Base-by-base conservation (phyloP, 92 coral and sea anemone species). In the Anthopleura xanthogrammica region DNA sequence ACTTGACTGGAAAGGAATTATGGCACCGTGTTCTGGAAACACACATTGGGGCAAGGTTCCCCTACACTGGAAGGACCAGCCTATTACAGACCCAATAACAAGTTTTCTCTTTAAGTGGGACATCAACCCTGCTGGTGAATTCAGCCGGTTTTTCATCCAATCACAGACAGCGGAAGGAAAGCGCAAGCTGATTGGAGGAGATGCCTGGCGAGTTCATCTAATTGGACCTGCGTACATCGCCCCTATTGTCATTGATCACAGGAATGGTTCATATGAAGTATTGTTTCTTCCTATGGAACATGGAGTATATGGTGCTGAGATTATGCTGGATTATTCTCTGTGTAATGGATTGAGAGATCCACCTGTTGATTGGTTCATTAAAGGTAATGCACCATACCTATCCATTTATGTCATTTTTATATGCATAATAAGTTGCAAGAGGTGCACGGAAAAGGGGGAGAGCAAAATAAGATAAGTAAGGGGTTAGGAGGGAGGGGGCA, bases 321-420 rank as follows among this genome's bases (percentile, higher is more conserved):
- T 93, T 11, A 90, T 88, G 77, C 77, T 93, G 78, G 97, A 93
- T 72, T 93, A 89, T 76, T 88, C 97, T 10, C 87, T 91, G 66
- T 93, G 97, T 43, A 85, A 93, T 82, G 97, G 94, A 10, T 42
- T 91, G 5, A 83, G 87, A 22, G 97, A 93, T 87, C 97, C 97
- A 4, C 97, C 97, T 12, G 42, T 68, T 8, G 95, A 93, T 58
- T 93, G 97, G 97, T 93, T 93, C 72, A 91, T 89, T 42, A 77
- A 87, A 12, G 95, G 95, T 92, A 76, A 1, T 29, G 85, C 76
- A 23, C 4, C 11, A 50, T 7, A 0, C 20, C n/a, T 58, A 14
- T 58, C 62, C 64, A 58, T 58, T 12, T 58, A 46, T 29, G 36
- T 46, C 50, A 4, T 43, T 7, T 43, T 4, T 4, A 43, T 2